Conservation (phyloP, 2,113 vertebrate genomes). For the Stegastes partitus region DNA sequence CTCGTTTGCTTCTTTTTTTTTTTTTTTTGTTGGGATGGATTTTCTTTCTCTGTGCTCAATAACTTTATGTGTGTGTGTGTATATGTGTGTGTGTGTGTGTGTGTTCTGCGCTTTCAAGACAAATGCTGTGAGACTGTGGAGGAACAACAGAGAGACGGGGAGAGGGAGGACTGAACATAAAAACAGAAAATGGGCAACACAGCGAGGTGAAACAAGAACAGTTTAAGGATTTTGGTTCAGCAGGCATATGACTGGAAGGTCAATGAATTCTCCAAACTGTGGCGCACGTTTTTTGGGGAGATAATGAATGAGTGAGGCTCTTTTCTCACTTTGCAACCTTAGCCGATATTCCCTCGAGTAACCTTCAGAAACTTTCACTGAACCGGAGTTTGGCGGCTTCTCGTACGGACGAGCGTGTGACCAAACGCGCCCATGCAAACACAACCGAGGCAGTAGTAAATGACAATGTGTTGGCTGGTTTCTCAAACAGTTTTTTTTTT, state of each 20-base stretch:
- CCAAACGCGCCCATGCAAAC: background rate
- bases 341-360: slow-evolving; percentile 20
- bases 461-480: slow-evolving; percentile 10
- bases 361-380: slow-evolving; percentile 13
- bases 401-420: background rate
- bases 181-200: slow-evolving; percentile 37
- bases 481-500: slow-evolving; percentile 21
- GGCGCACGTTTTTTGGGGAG: slow-evolving; percentile 15
- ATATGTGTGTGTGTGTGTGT: slow-evolving; percentile 4
- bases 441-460: slow-evolving; percentile 22
- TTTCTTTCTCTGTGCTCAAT: slow-evolving; percentile 59
- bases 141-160: slow-evolving; percentile 5
- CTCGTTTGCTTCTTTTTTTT: slow-evolving; percentile 64
- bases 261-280: slow-evolving; percentile 30
- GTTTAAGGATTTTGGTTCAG: slow-evolving; percentile 28
- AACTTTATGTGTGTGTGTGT: slow-evolving; percentile 24
- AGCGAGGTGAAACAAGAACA: slow-evolving; percentile 21
- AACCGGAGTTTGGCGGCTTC: background rate
- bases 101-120: slow-evolving; percentile 34
- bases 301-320: slow-evolving; percentile 18
- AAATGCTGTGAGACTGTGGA: slow-evolving; percentile 17
- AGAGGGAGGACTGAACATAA: slow-evolving; percentile 21
- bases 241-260: slow-evolving; percentile 11
- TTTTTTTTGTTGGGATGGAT: slow-evolving; percentile 57
- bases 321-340: slow-evolving; percentile 8